Evolutionary conservation across 2,888 invertebrate genomes (phyloP).

Genomic region (Masnerella sp.): DNA sequence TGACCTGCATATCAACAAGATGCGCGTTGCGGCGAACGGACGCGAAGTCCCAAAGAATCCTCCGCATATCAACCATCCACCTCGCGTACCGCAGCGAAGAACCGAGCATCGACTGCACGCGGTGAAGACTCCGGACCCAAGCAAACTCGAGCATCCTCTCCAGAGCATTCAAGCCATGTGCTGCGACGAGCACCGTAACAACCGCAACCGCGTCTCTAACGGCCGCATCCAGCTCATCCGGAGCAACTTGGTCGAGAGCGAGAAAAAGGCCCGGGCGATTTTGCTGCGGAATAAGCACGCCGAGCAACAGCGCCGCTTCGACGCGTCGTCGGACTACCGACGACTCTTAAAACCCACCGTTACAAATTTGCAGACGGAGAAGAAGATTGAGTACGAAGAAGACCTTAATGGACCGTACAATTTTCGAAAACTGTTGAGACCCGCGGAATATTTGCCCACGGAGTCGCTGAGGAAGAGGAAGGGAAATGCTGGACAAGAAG

Average conservation of each 20-base stretch:
- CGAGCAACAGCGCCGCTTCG: slow-evolving; percentile 43
- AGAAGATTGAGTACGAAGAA: slow-evolving; percentile 76
- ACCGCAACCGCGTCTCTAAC: slow-evolving; percentile 28
- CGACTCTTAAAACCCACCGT: slow-evolving; percentile 68
- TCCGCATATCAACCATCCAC: slow-evolving; percentile 73
- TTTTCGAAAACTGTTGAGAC: slow-evolving; percentile 83
- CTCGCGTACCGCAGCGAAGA: slow-evolving; percentile 67
- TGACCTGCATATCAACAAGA: slow-evolving; percentile 67
- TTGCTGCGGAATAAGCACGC: slow-evolving; percentile 31
- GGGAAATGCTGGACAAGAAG: slow-evolving; percentile 75
- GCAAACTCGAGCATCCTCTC: slow-evolving; percentile 8
- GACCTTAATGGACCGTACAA: slow-evolving; percentile 84
- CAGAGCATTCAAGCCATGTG: slow-evolving; percentile 41
- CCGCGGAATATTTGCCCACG: slow-evolving; percentile 83
- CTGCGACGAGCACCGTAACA: slow-evolving; percentile 48
- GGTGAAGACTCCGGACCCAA: slow-evolving; percentile 3
- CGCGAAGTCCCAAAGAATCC: slow-evolving; percentile 48
- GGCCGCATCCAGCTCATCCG: slow-evolving; percentile 31
- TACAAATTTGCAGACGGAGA: slow-evolving; percentile 62
- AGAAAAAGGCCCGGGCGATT: slow-evolving; percentile 43
- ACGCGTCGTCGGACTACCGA: slow-evolving; percentile 66
- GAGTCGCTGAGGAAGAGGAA: slow-evolving; percentile 84
- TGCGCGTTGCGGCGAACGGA: slow-evolving; percentile 49
- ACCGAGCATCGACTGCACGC: slow-evolving; percentile 37
- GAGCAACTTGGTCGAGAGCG: slow-evolving; percentile 41